These are phyloP conservation scores for Nycticryphes semicollaris DNA, from an alignment of 2,113 vertebrate species.

Conservation along the genomic window DNA sequence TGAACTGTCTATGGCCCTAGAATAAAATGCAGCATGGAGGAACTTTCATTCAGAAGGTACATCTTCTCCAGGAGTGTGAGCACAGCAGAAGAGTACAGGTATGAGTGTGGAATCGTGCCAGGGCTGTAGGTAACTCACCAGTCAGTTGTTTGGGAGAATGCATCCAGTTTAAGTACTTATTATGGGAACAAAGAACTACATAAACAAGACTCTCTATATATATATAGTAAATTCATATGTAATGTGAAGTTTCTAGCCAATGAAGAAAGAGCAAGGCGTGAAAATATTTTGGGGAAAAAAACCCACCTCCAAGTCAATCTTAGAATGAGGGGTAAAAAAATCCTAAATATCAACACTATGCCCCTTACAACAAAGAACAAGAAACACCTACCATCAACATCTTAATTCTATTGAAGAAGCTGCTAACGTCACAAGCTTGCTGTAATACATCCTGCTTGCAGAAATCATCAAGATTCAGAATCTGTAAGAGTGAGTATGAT, in stretches of 20 bases:
- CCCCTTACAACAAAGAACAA: background rate
- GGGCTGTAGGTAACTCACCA: background rate
- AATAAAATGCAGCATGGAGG: background rate
- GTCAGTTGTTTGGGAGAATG: background rate
- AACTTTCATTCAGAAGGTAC: background rate
- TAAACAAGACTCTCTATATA: background rate
- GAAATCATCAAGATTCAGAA: background rate
- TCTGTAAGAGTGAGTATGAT: background rate
- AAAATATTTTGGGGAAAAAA: background rate
- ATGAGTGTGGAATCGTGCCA: background rate
- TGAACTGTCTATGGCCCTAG: background rate
- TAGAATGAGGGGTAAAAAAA: background rate
- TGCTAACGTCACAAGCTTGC: background rate
- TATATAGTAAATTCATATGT: background rate
- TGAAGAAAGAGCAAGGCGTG: background rate
- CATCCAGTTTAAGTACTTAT: background rate
- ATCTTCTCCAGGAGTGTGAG: background rate
- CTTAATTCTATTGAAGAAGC: background rate
- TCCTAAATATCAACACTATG: fast-evolving
- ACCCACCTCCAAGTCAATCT: background rate
- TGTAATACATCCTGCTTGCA: background rate
- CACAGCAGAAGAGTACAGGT: background rate
- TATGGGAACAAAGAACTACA: background rate
- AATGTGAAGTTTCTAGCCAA: background rate
- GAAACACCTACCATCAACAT: background rate